Base-by-base conservation (phyloP, 2,113 vertebrate genomes). In the Gallinago undulata region DNA sequence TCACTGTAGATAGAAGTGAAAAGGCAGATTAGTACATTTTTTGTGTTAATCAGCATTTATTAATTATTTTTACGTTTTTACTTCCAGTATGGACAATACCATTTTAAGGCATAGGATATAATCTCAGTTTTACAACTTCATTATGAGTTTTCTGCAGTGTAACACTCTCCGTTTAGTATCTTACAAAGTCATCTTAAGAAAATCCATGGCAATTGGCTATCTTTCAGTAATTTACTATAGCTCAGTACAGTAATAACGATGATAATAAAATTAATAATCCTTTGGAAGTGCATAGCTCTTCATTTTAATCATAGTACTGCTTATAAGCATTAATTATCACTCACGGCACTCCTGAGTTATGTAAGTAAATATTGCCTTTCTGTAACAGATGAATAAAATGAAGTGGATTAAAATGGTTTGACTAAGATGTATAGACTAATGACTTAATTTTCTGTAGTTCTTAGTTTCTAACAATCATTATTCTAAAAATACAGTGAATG, bases 191-290 rank as follows among this genome's bases (percentile, higher is more conserved):
- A 87, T 91, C 62, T 96, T 59, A 94, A 94, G 80, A 96, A 96
- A 94, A 81, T 95, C 33, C n/a, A 77, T 3, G 5, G 27, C 72
- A 93, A 87, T 82, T 70, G 63, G 41, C 90, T 84, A 89, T 94
- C 80, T 91, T 92, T 95, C 89, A 80, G 80, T 94, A 95, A 90
- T 93, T 87, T 80, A 92, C 84, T 89, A 72, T 90, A 89, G 51
- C 88, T 92, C 39, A 72, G 43, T 60, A 51, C 35, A 76, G 87
- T 87, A 81, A 92, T 93, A 94, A 92, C 0, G 8, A 70, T 67
- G 62, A 84, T 75, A 81, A 93, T 95, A 94, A 95, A 96, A 93
- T 83, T 90, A 96, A 93, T 94, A 95, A 90, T 84, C 80, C 47
- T 82, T 81, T 89, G 55, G 88, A 97, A 94, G 39, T 90, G 31